Evolutionary conservation across 2,113 vertebrate genomes (phyloP).

Genomic region (Nothoprocta perdicaria): DNA sequence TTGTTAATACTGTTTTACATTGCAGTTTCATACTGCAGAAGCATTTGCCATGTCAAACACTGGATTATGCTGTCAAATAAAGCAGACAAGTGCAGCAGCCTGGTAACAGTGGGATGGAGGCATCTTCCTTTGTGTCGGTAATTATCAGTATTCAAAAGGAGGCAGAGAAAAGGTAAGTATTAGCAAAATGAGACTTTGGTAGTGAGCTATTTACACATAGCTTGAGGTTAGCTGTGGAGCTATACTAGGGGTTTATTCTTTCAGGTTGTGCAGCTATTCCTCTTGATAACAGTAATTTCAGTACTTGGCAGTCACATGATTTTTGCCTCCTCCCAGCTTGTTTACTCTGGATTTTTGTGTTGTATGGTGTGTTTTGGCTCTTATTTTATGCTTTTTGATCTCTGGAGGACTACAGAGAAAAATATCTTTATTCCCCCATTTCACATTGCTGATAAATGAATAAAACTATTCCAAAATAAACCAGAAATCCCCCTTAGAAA

Average conservation of each 20-base stretch:
- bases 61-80: constrained; percentile 13
- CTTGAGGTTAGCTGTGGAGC: background rate
- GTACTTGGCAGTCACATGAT: background rate
- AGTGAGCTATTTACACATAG: background rate
- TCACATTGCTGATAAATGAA: constrained; percentile 46
- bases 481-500: constrained; percentile 3
- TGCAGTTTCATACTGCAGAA: background rate
- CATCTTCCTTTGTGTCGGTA: constrained; percentile 6
- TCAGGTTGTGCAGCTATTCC: background rate
- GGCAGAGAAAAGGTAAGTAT: background rate
- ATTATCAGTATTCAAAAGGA: background rate
- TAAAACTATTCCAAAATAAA: constrained; percentile 50
- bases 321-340: background rate
- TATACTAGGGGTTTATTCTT: constrained; percentile 14
- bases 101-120: background rate
- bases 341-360: background rate
- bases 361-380: constrained; percentile 3
- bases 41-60: background rate
- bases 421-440: background rate
- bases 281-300: constrained; percentile 13
- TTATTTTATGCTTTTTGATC: constrained; percentile 17
- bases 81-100: background rate
- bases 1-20: background rate
- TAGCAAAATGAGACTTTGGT: background rate
- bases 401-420: background rate